These are phyloP conservation scores for Gorilla gorilla DNA, from an alignment of 2,113 vertebrate genomes.

Conservation along the genomic window DNA sequence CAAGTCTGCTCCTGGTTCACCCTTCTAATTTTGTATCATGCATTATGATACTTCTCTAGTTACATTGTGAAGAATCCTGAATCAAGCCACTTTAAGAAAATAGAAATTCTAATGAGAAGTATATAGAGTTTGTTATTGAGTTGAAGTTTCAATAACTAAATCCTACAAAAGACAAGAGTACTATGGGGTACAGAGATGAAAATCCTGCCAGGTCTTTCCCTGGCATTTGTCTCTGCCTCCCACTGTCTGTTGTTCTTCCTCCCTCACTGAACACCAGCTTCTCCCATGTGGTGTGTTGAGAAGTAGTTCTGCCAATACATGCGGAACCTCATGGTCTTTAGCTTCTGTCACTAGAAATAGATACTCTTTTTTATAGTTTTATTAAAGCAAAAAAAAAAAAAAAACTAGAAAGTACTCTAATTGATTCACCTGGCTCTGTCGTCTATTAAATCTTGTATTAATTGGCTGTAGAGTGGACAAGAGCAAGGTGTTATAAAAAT, in stretches of 20 bases:
- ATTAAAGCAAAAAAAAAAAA: background rate
- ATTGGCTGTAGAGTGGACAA: background rate
- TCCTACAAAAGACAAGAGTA: background rate
- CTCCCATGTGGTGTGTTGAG: conserved; percentile 28
- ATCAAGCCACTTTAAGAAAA: background rate
- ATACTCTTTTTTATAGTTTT: background rate
- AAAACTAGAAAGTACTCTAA: background rate
- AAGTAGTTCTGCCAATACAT: conserved; percentile 31
- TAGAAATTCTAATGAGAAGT: background rate
- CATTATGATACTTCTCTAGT: background rate
- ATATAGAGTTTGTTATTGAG: background rate
- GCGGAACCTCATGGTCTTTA: background rate
- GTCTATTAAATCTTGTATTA: background rate
- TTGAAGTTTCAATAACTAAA: background rate
- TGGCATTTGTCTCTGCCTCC: conserved; percentile 24
- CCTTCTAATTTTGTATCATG: background rate
- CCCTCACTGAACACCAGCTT: background rate
- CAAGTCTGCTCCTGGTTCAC: background rate
- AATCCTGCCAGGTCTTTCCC: conserved; percentile 7
- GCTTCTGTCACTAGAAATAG: conserved; percentile 48
- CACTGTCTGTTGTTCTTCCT: background rate
- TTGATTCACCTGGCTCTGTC: background rate
- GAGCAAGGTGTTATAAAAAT: background rate
- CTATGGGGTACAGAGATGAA: background rate
- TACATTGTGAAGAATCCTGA: background rate